Percentiles rank a stretch among this genome's conserved stretches.
phyloP scores from a whole-genome alignment of 1,140 invertebrate genomes.

The Eulimnadia texana region DNA sequence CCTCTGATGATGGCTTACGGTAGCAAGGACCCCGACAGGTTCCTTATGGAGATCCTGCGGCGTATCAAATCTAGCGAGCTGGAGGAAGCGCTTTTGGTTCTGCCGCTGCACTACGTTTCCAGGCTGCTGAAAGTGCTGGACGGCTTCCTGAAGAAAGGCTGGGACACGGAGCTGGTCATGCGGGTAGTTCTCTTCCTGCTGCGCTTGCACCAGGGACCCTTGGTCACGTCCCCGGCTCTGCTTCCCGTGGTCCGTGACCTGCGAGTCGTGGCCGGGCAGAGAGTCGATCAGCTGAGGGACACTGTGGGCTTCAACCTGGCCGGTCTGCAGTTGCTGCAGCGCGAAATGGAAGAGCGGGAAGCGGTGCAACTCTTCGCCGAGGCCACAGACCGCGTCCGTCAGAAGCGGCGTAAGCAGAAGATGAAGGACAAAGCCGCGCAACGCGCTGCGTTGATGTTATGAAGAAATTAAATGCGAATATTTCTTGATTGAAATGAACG shows the following conservation, averaged over 20 bases:
- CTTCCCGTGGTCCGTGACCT: constrained; percentile 53
- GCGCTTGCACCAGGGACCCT: constrained; percentile 68
- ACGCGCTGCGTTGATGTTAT: constrained; percentile 39
- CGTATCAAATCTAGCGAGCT: constrained; percentile 69
- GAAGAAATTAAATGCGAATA: constrained; percentile 13
- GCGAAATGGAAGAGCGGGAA: constrained; percentile 61
- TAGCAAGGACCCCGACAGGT: constrained; percentile 54
- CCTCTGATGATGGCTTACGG: constrained; percentile 61
- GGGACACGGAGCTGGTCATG: constrained; percentile 56
- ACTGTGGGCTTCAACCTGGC: constrained; percentile 74
- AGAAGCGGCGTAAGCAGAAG: constrained; percentile 48
- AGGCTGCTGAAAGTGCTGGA: constrained; percentile 60
- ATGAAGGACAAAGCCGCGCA: constrained; percentile 51
- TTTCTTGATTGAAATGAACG: not conserved
- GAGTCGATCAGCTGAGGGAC: constrained; percentile 54
- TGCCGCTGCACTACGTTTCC: constrained; percentile 68
- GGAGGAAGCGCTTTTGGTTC: constrained; percentile 69
- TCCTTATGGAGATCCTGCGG: constrained; percentile 60
- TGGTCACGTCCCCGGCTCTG: constrained; percentile 50
- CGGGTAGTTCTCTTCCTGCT: constrained; percentile 65
- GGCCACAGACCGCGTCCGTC: constrained; percentile 46
- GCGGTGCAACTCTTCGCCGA: constrained; percentile 69
- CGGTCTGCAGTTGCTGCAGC: constrained; percentile 58
- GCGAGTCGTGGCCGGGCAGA: constrained; percentile 38
- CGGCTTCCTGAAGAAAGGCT: constrained; percentile 44